Evolutionary conservation across 2,797 vertebrate genomes (phyloP), one percentile per base, ranked within the genome.

Genomic region (Coccyzus lansbergi): DNA sequence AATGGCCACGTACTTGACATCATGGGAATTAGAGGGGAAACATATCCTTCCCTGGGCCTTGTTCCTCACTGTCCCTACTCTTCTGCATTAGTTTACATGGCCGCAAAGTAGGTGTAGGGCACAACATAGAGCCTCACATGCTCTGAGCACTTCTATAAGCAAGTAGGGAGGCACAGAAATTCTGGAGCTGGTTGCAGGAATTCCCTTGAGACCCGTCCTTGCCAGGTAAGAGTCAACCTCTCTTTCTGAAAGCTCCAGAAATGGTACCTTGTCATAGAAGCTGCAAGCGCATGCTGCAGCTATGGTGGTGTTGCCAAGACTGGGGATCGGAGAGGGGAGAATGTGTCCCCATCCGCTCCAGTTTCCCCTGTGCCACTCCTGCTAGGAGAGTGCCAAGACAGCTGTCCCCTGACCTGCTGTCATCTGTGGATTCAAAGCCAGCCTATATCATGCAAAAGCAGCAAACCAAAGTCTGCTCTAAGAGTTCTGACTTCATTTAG

Each of bases 361-460:
- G 21, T n/a, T 86, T 21, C 40, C 38, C 38, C 38, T 38, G 38
- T 38, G 38, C 38, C 38, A 38, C 38, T 38, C 38, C 38, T 38
- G 38, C 38, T 12, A 38, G 38, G 38, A 38, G 38, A 38, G 38
- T 38, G 38, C 38, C 12, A 38, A 38, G 75, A 29, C 38, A 78
- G 33, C 38, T 29, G 56, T 42, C 18, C 53, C 52, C 65, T 13
- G 26, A 63, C 14, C 49, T 68, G 78, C 31, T 5, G 4, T 34
- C 72, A 36, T 2, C 6, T 1, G 62, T 0, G 1, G 46, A 5
- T 5, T 4, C 51, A 82, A 59, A 36, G 15, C 5, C 9, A 36
- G 53, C 31, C 67, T 28, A 31, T 31, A 44, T 14, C 34, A 64
- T 67, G 48, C 34, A 46, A 79, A 44, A 31, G 55, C 52, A 42